Percentiles rank a stretch among this genome's conserved stretches.
Conservation (phyloP, 35 echinoderm and acorn worm species). For the Ophioderma brevispina region DNA sequence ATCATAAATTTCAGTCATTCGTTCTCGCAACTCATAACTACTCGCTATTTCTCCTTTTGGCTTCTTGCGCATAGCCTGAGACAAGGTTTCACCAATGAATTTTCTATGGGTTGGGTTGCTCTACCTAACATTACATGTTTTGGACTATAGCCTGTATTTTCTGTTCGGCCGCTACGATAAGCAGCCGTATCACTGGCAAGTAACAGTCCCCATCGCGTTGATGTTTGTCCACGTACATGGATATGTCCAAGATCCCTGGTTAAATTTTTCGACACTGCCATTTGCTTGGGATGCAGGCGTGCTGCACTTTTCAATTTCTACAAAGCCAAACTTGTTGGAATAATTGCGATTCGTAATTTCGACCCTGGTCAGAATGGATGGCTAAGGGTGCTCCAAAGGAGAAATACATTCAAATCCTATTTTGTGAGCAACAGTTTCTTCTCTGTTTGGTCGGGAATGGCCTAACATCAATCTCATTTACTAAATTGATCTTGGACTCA, state of each 20-base stretch:
- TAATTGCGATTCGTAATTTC: conserved; percentile 56
- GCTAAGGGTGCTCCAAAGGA: conserved; percentile 34
- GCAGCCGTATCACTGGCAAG: conserved; percentile 14
- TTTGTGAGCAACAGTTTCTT: conserved; percentile 50
- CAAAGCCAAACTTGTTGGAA: conserved; percentile 39
- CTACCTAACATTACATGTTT: conserved; percentile 45
- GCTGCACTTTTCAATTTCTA: conserved; percentile 12
- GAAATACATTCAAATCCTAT: conserved; percentile 56
- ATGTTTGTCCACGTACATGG: conserved; percentile 19
- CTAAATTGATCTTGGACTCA: conserved; percentile 57
- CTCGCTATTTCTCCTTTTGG: not conserved
- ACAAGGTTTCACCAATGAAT: not conserved
- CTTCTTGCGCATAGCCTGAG: not conserved
- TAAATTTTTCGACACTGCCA: conserved; percentile 47
- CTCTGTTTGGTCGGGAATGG: conserved; percentile 72
- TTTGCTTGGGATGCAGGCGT: conserved; percentile 53
- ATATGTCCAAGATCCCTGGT: conserved; percentile 53
- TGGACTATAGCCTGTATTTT: conserved; percentile 28
- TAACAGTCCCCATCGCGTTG: conserved; percentile 49
- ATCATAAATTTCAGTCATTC: not conserved
- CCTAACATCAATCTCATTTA: conserved; percentile 59
- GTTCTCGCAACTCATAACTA: not conserved
- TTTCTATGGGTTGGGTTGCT: conserved; percentile 12
- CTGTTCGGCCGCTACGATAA: conserved; percentile 16
- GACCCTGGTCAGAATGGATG: conserved; percentile 56